Base-by-base conservation (phyloP, 2,888 invertebrate species). In the Dryocosmus kuriphilus region DNA sequence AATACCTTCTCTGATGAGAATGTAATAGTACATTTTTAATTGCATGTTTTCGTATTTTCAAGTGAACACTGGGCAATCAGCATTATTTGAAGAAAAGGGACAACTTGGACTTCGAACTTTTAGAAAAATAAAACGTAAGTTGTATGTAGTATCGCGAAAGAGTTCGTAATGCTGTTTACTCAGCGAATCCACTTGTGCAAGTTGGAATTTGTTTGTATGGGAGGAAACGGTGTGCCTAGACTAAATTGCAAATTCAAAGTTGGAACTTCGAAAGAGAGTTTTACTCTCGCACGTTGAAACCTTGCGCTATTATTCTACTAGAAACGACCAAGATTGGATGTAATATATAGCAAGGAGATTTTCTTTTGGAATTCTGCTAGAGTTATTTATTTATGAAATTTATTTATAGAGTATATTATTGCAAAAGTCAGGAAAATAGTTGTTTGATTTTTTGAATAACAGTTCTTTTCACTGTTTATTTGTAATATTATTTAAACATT, bases 101-200 rank as follows among this genome's bases (percentile, higher is more conserved):
- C 51, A n/a, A 9, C n/a, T n/a, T 9, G 6, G n/a, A 51, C 51
- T n/a, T 51, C 9, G 8, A 51, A n/a, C 2, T 51, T 51, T n/a
- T n/a, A 9, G 1, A 51, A 6, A 46, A 46, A 19, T 7, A 51
- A n/a, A n/a, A n/a, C 8, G 7, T 51, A n/a, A 51, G 2, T 51
- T n/a, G n/a, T 57, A 11, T 46, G 27, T 22, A 65, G 41, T 67
- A 67, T 67, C 76, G 61, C 55, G 79, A 11, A 57, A 27, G 60
- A 83, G 79, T 84, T 83, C 77, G 81, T 86, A 85, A 86, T 86
- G 84, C 82, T 85, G 84, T 86, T 87, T 87, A 84, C 83, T 71
- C 76, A 79, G 67, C 81, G 77, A 85, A 85, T 85, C 84, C 80
- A 81, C 80, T 77, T 80, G 79, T 81, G 78, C 84, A 80, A 84